A percentile compares a stretch with the other conserved stretches of the same genome.
Conservation (phyloP, 2,113 vertebrate genomes). For the Brachyhypopomus gauderio region DNA sequence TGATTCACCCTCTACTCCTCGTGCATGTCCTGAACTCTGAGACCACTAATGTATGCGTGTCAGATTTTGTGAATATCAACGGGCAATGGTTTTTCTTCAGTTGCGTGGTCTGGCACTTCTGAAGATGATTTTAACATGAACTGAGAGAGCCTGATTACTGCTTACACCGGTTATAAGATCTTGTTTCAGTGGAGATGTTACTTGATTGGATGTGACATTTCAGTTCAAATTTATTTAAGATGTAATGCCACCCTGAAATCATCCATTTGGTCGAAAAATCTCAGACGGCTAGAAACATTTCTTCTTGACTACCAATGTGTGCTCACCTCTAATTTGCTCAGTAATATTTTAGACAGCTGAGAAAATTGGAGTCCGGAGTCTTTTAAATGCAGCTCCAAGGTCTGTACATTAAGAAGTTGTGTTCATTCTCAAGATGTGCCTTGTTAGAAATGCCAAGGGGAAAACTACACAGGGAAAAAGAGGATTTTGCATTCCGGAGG, state of each 20-base stretch:
- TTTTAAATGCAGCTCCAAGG: slow-evolving; percentile 33
- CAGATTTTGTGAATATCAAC: background rate
- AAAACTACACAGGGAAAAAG: slow-evolving; percentile 9
- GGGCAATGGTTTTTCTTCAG: background rate
- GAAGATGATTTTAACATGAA: slow-evolving; percentile 8
- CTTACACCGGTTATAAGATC: background rate
- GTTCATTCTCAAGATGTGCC: background rate
- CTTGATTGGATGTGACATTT: background rate
- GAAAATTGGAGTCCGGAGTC: slow-evolving; percentile 30
- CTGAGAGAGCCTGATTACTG: slow-evolving; percentile 13
- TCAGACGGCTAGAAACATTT: background rate
- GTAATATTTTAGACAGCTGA: slow-evolving; percentile 25
- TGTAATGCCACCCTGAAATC: slow-evolving; percentile 13
- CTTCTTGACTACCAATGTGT: background rate
- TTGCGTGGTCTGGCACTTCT: background rate
- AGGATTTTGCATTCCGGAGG: too few relatives aligned
- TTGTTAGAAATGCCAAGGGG: slow-evolving; percentile 17
- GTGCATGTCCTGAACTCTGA: background rate
- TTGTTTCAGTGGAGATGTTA: background rate
- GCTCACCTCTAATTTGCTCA: slow-evolving; percentile 22
- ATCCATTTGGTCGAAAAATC: background rate
- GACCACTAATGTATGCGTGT: background rate
- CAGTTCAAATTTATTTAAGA: background rate
- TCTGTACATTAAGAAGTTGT: background rate
- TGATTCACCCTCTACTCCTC: background rate